Conservation (phyloP, 1,140 invertebrate species). For the Calephelis virginiensis region DNA sequence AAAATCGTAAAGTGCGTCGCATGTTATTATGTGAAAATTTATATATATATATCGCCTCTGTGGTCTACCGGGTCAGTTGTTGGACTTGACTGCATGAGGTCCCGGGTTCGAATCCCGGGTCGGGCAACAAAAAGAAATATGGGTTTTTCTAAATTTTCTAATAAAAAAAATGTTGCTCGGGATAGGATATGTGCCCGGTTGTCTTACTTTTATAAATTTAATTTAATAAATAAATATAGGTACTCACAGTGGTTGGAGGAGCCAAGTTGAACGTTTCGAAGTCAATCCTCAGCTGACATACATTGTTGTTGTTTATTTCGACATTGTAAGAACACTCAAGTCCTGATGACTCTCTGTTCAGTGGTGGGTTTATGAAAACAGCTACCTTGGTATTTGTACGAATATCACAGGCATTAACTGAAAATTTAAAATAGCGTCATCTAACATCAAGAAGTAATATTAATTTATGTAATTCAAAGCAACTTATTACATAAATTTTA, state of each 20-base stretch:
- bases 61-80: no score
- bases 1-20: no score
- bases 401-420: slow-evolving; percentile 71
- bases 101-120: no score
- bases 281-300: slow-evolving; percentile 86
- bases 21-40: no score
- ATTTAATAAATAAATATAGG: background rate
- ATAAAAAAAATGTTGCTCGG: no score
- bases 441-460: slow-evolving; percentile 2
- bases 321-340: slow-evolving; percentile 75
- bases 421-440: slow-evolving; percentile 25
- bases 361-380: slow-evolving; percentile 71
- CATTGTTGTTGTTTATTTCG: slow-evolving; percentile 73
- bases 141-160: no score
- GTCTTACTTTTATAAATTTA: no score
- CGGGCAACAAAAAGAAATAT: no score
- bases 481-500: no score
- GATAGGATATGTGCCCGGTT: no score
- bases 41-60: no score
- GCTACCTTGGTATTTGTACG: slow-evolving; percentile 72
- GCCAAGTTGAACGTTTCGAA: slow-evolving; percentile 86
- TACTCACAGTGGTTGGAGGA: slow-evolving; percentile 80
- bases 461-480: background rate
- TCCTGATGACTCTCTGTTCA: slow-evolving; percentile 61
- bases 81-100: no score